These are phyloP conservation scores for Mustelus asterias DNA, from an alignment of 2,113 vertebrate genomes.

Conservation along the genomic window DNA sequence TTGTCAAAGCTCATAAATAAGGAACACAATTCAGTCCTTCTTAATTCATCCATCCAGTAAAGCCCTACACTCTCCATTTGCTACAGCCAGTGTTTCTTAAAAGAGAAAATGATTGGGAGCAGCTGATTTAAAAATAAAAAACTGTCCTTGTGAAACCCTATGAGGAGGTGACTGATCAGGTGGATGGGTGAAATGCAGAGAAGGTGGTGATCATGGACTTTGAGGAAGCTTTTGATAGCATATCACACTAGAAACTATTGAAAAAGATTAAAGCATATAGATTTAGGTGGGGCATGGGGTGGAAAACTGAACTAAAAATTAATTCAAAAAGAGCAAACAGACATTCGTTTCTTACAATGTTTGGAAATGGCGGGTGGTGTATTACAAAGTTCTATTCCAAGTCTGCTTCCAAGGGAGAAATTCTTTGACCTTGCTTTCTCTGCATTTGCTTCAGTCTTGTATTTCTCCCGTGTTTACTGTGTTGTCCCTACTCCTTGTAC, in stretches of 20 bases:
- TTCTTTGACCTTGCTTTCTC: too few relatives aligned
- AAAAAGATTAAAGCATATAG: not conserved
- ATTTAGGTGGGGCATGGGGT: not conserved
- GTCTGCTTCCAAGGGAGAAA: not conserved
- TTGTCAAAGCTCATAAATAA: not conserved
- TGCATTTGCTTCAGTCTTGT: too few relatives aligned
- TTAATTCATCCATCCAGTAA: not conserved
- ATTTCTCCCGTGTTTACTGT: too few relatives aligned
- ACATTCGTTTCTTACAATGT: not conserved
- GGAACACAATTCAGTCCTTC: not conserved
- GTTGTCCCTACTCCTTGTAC: too few relatives aligned
- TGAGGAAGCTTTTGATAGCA: not conserved
- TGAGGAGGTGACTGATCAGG: not conserved
- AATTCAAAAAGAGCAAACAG: not conserved
- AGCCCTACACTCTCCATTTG: not conserved
- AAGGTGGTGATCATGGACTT: not conserved
- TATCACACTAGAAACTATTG: not conserved
- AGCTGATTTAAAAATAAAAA: not conserved
- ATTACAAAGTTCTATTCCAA: too few relatives aligned
- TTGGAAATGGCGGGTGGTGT: not conserved
- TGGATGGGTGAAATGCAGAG: not conserved
- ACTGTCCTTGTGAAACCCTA: not conserved
- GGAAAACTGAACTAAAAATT: not conserved
- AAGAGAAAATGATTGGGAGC: not conserved
- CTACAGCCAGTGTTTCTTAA: not conserved